These are phyloP conservation scores for Nipponacmea schrenckii DNA, from an alignment of 2,888 invertebrate genomes.

Conservation along the genomic window DNA sequence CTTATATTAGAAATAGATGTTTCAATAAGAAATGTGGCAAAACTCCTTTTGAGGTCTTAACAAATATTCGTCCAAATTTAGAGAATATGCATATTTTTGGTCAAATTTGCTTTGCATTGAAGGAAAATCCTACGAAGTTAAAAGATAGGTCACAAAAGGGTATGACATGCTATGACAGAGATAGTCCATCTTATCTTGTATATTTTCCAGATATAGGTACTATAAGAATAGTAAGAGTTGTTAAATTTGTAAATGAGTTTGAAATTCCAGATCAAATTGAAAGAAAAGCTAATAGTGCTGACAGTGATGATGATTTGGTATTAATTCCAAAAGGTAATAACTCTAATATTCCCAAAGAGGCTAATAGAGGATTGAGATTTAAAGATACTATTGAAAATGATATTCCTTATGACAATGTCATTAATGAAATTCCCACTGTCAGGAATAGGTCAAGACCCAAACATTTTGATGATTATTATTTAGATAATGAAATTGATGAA, in stretches of 20 bases:
- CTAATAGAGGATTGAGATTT: too few species aligned
- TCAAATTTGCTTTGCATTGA: constrained; percentile 23
- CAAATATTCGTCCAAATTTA: constrained; percentile 23
- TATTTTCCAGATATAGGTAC: constrained; percentile 20
- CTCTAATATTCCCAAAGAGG: too few species aligned
- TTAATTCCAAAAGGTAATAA: too few species aligned
- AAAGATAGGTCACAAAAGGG: constrained; percentile 25
- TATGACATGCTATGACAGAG: constrained; percentile 19
- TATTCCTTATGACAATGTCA: not conserved
- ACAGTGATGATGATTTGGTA: too few species aligned
- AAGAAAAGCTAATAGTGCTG: too few species aligned
- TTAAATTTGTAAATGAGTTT: constrained; percentile 14
- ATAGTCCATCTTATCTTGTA: constrained; percentile 24
- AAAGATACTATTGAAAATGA: too few species aligned
- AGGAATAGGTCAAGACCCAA: constrained; percentile 15
- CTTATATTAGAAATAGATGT: constrained; percentile 29
- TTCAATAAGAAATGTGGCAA: constrained; percentile 15
- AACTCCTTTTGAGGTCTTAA: constrained; percentile 24
- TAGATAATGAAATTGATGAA: too few species aligned
- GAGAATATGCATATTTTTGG: constrained; percentile 28
- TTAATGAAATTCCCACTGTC: not conserved
- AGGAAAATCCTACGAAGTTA: constrained; percentile 23
- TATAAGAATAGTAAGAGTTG: constrained; percentile 14
- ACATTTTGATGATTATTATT: constrained; percentile 25
- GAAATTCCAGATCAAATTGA: too few species aligned